Evolutionary conservation across 1,140 invertebrate genomes (phyloP), one percentile per base, ranked within the genome.

Genomic region (Pygmarrhopalites habei): DNA sequence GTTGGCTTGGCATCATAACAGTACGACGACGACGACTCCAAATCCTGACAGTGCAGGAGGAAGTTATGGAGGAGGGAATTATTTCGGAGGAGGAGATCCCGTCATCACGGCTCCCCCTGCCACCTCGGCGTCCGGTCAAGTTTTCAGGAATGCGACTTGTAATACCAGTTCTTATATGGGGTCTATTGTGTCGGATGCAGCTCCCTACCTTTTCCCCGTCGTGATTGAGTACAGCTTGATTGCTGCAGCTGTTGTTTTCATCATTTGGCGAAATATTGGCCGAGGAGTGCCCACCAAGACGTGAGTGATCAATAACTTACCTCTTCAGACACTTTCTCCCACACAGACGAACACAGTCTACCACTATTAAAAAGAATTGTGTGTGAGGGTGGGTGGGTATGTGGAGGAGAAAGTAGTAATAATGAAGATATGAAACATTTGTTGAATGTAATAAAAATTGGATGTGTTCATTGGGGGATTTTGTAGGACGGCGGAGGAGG

Each of bases 171-270:
- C 92, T 72, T 92, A 93, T 67, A 94, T 95, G 91, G 92, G 91
- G 32, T 91, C 85, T 17, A 92, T 94, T 64, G 89, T 93, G 0
- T 84, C 89, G 67, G 89, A 93, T 72, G 88, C 90, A 2, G 89
- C 90, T 4, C 92, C 92, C 1, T 96, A 93, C 75, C 79, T 97
- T 23, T 97, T 91, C 77, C 94, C 93, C 1, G 95, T 95, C 75
- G 96, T 96, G 68, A 93, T 98, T 72, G 92, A 98, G 75, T 98
- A 97, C 76, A 94, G 92, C 63, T 78, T 98, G 47, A 96, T 98
- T 74, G 93, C 92, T 21, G 94, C 95, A 25, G 93, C 94, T 53
- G 91, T 98, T 25, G 87, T 98, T 72, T 98, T 95, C 75, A 90
- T 97, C 46, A 96, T 98, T 86, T 98, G 93, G 93, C 89, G 89